These are phyloP conservation scores for Stegodyphus mimosarum DNA, from an alignment of 1,140 invertebrate species.

Conservation along the genomic window DNA sequence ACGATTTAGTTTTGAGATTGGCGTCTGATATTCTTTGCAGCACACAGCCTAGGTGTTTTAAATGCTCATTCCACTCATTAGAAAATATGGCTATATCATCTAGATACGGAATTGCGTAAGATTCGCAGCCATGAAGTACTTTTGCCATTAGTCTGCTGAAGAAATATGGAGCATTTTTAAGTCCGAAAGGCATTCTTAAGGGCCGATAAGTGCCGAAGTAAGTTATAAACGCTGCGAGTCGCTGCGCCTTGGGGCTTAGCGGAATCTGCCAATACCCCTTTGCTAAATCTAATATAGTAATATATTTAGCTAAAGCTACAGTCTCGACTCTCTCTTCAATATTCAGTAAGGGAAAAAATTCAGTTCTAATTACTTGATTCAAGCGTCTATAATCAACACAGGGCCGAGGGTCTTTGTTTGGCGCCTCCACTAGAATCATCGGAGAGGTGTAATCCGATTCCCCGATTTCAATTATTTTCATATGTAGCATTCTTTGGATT, in stretches of 20 bases:
- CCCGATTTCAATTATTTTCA: not conserved
- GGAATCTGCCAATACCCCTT: slow-evolving; percentile 1
- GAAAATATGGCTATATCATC: slow-evolving; percentile 23
- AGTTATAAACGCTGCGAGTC: not conserved
- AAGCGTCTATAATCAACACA: too few species aligned
- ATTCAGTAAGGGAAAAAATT: too few species aligned
- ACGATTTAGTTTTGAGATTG: not conserved
- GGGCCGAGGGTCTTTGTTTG: too few species aligned
- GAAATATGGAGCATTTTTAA: not conserved
- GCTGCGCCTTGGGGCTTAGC: not conserved
- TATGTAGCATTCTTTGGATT: too few species aligned
- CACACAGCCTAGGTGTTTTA: not conserved
- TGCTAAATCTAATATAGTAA: too few species aligned
- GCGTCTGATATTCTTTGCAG: not conserved
- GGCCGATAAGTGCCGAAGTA: not conserved
- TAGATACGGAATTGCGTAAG: slow-evolving; percentile 2
- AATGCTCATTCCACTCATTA: not conserved
- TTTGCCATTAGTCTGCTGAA: not conserved
- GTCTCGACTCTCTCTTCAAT: too few species aligned
- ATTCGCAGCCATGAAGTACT: not conserved
- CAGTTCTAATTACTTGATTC: too few species aligned
- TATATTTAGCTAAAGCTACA: too few species aligned
- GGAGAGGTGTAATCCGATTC: not conserved
- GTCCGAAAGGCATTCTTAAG: not conserved
- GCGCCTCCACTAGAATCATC: not conserved